Conservation (phyloP, 2,113 vertebrate genomes). For the Muscicapa adusta region DNA sequence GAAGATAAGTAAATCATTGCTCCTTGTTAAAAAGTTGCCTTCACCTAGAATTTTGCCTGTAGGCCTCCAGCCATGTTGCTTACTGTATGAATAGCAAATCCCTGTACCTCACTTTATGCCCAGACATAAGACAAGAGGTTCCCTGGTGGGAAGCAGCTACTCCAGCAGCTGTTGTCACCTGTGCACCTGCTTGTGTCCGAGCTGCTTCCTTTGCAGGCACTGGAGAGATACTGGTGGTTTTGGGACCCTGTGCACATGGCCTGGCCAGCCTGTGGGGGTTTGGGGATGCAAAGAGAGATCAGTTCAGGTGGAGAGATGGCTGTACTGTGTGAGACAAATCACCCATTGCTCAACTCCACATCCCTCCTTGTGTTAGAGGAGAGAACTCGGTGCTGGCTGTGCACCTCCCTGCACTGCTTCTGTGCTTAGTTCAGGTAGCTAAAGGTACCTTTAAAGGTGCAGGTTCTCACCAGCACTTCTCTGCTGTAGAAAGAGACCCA, state of each 20-base stretch:
- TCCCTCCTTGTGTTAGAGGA: not conserved
- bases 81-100: not conserved
- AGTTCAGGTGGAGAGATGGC: not conserved
- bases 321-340: not conserved
- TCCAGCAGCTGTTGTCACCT: not conserved
- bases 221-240: not conserved
- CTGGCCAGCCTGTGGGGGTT: not conserved
- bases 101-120: not conserved
- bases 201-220: not conserved
- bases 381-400: fast-evolving
- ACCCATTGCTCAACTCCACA: not conserved
- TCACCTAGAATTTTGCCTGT: not conserved
- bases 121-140: not conserved
- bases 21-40: not conserved
- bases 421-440: not conserved
- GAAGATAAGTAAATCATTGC: not conserved
- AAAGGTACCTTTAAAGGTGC: not conserved
- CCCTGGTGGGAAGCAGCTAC: not conserved
- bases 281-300: not conserved
- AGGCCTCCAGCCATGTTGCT: not conserved
- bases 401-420: fast-evolving
- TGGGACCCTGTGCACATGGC: fast-evolving
- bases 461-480: not conserved
- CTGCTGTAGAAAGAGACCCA: not conserved
- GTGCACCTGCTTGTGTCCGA: not conserved